phyloP scores from a whole-genome alignment of 2,797 vertebrate genomes.

The Glossophaga mutica region DNA sequence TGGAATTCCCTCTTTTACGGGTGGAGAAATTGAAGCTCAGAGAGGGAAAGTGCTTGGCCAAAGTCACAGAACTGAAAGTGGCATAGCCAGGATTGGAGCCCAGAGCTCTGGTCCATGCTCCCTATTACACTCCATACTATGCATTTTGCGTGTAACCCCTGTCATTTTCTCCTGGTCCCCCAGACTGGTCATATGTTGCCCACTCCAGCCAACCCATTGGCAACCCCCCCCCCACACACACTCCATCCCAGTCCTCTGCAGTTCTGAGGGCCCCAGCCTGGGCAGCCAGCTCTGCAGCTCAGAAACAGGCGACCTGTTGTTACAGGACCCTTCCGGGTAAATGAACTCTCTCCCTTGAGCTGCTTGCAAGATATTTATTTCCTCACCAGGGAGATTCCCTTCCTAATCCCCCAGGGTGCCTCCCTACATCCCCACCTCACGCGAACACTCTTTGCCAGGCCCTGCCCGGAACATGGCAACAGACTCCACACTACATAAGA shows the following conservation, averaged over 20 bases:
- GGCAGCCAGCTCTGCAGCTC: background rate
- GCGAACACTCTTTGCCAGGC: background rate
- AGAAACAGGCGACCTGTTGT: background rate
- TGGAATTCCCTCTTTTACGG: background rate
- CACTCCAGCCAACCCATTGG: background rate
- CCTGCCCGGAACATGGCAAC: background rate
- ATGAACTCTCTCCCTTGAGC: background rate
- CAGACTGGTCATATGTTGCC: background rate
- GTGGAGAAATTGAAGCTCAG: background rate
- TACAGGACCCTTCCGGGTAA: background rate
- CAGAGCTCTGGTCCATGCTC: background rate
- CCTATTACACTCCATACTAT: background rate
- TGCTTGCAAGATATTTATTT: background rate
- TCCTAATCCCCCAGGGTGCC: background rate
- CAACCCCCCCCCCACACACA: background rate
- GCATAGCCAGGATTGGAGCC: background rate
- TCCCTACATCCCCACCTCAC: background rate
- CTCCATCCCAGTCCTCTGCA: background rate
- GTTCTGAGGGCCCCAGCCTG: background rate
- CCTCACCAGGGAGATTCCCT: background rate
- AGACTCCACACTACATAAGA: accelerated
- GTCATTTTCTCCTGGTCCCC: background rate
- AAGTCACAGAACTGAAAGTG: background rate
- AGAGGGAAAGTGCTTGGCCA: background rate
- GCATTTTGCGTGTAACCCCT: background rate